Base-by-base conservation (phyloP, 1,140 invertebrate genomes). In the Drosophila sproati region DNA sequence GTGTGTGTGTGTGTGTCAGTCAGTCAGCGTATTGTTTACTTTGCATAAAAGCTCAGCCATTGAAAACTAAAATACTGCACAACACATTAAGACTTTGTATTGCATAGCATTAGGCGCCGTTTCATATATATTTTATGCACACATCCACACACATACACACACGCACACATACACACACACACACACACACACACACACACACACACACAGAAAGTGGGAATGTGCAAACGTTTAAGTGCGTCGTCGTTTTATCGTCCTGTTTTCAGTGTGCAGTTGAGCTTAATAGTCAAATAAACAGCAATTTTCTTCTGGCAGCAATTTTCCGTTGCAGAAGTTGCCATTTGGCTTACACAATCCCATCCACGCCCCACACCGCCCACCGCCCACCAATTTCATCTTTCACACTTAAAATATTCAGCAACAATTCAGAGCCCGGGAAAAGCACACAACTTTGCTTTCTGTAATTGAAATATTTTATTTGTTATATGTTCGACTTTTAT, bases 41-140 rank as follows among this genome's bases (percentile, higher is more conserved):
- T 88, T 88, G 82, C 83, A 88, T 87, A 83, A 88, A 88, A 80
- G 83, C 85, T 83, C 63, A 88, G 77, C 77, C 85, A 88, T 89
- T 88, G 85, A 89, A 88, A 88, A 88, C 83, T 88, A 89, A 88
- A 88, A 88, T 88, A 88, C 80, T 89, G 85, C 80, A 88, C 80
- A 83, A 82, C 80, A 89, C 80, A 83, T 73, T 80, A 85, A 88
- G 80, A 88, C 85, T 77, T 78, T 77, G 80, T 88, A 83, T 83
- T 87, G 80, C 83, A 77, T 75, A 62, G 83, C 77, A 88, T 89
- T 89, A 88, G 83, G 80, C 73, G 82, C 73, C 67, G 67, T 88
- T 88, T 88, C 85, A 88, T 83, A 89, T 80, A 89, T 83, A 89
- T 88, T 88, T 88, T 88, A 89, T 83, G 70, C 83, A 88, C 73